phyloP scores from a whole-genome alignment of 2,113 vertebrate genomes.

The Zapus hudsonius region DNA sequence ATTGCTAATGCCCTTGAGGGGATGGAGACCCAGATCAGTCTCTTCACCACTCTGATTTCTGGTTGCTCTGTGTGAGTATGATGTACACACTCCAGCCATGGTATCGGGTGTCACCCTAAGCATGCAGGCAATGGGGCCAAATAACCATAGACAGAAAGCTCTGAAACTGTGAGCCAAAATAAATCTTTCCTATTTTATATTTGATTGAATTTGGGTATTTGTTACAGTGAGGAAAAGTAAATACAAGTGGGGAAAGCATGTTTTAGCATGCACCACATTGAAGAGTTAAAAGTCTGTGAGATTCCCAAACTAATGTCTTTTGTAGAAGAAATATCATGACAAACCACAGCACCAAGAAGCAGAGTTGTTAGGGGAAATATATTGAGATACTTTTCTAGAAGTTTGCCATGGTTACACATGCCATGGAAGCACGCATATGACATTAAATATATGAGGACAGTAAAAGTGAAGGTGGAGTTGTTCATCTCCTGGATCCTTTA shows the following conservation, averaged over 20 bases:
- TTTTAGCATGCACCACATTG: background rate
- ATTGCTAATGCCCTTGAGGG: background rate
- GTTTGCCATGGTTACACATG: background rate
- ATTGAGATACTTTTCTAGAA: background rate
- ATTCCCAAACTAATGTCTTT: background rate
- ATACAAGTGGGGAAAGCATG: background rate
- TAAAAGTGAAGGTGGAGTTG: constrained; percentile 10
- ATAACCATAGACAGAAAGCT: background rate
- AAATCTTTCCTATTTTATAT: background rate
- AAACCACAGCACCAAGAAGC: background rate
- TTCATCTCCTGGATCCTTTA: background rate
- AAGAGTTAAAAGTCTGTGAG: background rate
- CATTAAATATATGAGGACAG: background rate
- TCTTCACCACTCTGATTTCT: background rate
- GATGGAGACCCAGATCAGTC: too few species aligned
- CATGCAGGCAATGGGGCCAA: background rate
- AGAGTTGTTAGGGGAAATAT: background rate
- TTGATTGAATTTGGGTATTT: background rate
- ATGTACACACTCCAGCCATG: too few species aligned
- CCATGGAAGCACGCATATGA: background rate
- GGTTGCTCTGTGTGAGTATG: background rate
- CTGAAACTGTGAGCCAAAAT: background rate
- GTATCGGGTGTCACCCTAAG: background rate
- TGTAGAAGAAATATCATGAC: constrained; percentile 3
- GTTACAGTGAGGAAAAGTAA: background rate